Evolutionary conservation across 2,888 invertebrate genomes (phyloP).

Genomic region (Dioctria rufipes): DNA sequence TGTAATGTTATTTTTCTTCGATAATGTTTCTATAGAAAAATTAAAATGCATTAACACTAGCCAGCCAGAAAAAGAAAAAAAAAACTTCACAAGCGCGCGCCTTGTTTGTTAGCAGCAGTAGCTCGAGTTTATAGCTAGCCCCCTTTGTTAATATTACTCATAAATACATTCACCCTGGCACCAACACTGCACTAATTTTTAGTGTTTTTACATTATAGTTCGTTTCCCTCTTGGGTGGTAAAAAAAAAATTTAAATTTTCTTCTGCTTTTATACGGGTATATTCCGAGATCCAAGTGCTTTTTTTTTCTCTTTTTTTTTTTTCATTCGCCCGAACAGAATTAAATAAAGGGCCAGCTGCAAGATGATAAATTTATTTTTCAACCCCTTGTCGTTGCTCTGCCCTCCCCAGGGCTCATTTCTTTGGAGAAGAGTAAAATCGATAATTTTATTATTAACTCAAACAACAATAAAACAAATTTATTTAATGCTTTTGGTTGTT

Average conservation of each 20-base stretch:
- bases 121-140: background rate
- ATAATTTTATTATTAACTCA: slow-evolving; percentile 55
- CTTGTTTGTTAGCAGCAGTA: background rate
- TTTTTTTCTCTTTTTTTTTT: slow-evolving; percentile 9
- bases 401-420: background rate
- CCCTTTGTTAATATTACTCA: slow-evolving; percentile 53
- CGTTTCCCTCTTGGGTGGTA: slow-evolving; percentile 54
- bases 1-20: background rate
- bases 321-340: slow-evolving; percentile 23
- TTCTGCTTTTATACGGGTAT: slow-evolving; percentile 30
- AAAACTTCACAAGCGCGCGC: slow-evolving; percentile 39
- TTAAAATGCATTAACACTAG: slow-evolving; percentile 29
- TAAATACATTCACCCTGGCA: slow-evolving; percentile 34
- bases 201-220: slow-evolving; percentile 42
- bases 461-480: slow-evolving; percentile 54
- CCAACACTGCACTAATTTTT: slow-evolving; percentile 27
- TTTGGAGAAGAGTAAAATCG: slow-evolving; percentile 48
- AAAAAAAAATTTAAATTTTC: slow-evolving; percentile 41
- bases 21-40: background rate
- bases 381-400: background rate
- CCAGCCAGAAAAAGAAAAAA: background rate
- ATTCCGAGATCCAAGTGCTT: slow-evolving; percentile 22
- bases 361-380: slow-evolving; percentile 26
- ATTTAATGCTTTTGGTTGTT: slow-evolving; percentile 39
- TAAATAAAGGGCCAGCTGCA: slow-evolving; percentile 51